Base-by-base conservation (phyloP, 2,888 invertebrate species). In the Hesperia comma region DNA sequence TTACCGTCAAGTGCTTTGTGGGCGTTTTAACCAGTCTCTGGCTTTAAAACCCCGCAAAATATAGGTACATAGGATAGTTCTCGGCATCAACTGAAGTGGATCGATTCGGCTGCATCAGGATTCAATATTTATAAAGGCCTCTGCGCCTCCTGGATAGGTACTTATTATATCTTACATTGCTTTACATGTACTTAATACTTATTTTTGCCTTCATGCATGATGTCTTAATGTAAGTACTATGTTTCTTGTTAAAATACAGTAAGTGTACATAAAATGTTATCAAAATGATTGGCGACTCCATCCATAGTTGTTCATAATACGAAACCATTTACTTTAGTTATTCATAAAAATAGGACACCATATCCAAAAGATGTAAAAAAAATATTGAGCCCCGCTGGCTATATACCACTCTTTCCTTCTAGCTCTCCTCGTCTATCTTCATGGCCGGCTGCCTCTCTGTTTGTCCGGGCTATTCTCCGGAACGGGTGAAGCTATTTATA, bases 131-230 rank as follows among this genome's bases (percentile, higher is more conserved):
- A 1, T 15, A 17, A 46, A 4, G 6, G 6, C 41, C 41, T 17
- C 46, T 17, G 6, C 19, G 10, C 19, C 10, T 17, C 33, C 15
- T 26, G 19, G 12, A n/a, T n/a, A n/a, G n/a, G 0, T 7, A n/a
- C 15, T 32, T 58, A 7, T 15, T 32, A 54, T 17, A 21, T 46
- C 17, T 46, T 26, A 21, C 1, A 15, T 15, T 43, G 63, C 63
- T 63, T 63, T 21, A 15, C 46, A 37, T 63, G 37, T 63, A n/a
- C n/a, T n/a, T n/a, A 46, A 46, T 46, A 63, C 56, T 49, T 55
- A 62, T 62, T 55, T 56, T 63, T 63, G 56, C 56, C 56, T 63
- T 32, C 57, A 57, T 63, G 63, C 63, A 63, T 63, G 63, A 63
- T 26, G 56, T 49, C 41, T 56, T 10, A 21, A 63, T 63, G 63